Evolutionary conservation across 2,797 vertebrate genomes (phyloP), one percentile per base, ranked within the genome.

Genomic region (Takifugu rubripes): DNA sequence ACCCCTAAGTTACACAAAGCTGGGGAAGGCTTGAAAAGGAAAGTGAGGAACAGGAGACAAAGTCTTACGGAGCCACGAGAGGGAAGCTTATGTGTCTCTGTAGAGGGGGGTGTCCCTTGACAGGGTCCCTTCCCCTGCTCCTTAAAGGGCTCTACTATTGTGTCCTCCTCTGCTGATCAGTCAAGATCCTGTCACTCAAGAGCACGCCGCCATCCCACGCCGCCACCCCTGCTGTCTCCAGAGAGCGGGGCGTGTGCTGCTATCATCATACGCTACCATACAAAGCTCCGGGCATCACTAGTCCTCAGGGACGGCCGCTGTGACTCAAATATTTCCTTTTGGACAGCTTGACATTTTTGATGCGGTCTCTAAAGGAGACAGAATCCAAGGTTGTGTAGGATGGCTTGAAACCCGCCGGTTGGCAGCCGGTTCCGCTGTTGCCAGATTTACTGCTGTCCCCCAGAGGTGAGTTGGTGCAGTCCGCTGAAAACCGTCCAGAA

Each of bases 361-460:
- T 57, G 43, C 25, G 2, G 31, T 47, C 67, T 64, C 33, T 48
- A 49, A 40, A 55, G 27, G 58, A 62, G 43, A 56, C 49, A 46
- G 54, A 59, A 59, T 61, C 68, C 36, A 43, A 57, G 58, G 49
- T 71, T 75, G 57, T 66, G 64, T 44, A 25, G 52, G 61, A 68
- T 49, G 47, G 48, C 47, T 66, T 68, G 59, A 27, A 63, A 40
- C 12, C 2, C 9, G 12, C 14, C 36, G 12, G 12, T 40, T 40
- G 36, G 36, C 36, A 40, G 36, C 12, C 10, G 36, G 11, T 40
- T 40, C 49, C 40, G 66, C 16, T 63, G 9, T 55, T 72, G 56
- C 27, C 57, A 82, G 64, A 75, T 81, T 75, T 64, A 69, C 61
- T 75, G 61, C 72, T 71, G 59, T 75, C 77, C 78, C 72, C 74